These are phyloP conservation scores for Sarcophaga rosellei DNA, from an alignment of 2,888 invertebrate genomes.

Conservation along the genomic window DNA sequence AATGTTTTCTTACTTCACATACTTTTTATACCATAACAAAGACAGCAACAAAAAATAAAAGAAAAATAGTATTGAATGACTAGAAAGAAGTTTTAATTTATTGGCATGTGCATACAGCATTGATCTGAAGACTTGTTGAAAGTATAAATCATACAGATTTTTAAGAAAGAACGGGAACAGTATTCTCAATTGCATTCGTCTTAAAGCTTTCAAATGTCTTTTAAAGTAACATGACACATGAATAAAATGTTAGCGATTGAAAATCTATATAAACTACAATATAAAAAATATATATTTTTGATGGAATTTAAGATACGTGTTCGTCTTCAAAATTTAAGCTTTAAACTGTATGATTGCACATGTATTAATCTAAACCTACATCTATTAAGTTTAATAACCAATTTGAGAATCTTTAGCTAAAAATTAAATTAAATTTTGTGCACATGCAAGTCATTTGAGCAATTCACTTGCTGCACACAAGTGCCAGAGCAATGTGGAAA, in stretches of 20 bases:
- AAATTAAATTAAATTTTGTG: too few species aligned
- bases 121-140: slow-evolving; percentile 16
- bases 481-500: neutral
- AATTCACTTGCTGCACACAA: neutral
- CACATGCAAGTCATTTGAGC: too few species aligned
- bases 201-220: neutral
- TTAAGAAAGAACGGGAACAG: neutral
- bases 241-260: too few species aligned
- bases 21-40: neutral
- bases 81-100: neutral
- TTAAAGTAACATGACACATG: neutral
- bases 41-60: neutral
- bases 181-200: neutral
- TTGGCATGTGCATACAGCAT: neutral
- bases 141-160: slow-evolving; percentile 12
- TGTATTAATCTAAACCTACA: too few species aligned
- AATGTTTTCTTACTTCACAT: neutral
- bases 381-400: too few species aligned
- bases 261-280: too few species aligned
- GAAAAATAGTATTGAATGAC: too few species aligned
- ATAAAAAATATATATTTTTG: too few species aligned
- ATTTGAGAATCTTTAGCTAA: too few species aligned
- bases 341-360: too few species aligned
- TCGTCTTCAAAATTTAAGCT: too few species aligned
- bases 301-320: too few species aligned